These are phyloP conservation scores for Temnothorax longispinosus DNA, from an alignment of 1,140 invertebrate species.

Conservation along the genomic window DNA sequence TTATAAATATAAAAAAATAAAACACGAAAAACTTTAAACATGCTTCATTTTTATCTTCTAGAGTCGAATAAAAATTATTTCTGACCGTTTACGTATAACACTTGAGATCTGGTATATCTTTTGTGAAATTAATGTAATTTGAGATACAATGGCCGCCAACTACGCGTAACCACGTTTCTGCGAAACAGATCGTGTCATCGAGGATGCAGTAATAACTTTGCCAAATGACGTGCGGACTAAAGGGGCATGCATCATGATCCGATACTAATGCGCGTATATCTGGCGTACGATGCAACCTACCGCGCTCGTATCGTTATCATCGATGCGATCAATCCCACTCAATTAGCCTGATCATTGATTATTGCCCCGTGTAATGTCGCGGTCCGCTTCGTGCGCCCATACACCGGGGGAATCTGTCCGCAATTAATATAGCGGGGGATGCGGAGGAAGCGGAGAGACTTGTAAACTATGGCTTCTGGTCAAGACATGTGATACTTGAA, in stretches of 20 bases:
- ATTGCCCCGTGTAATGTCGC: conserved; percentile 80
- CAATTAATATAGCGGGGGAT: conserved; percentile 50
- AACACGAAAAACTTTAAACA: not conserved
- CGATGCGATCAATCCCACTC: conserved; percentile 85
- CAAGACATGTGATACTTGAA: conserved; percentile 41
- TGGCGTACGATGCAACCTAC: conserved; percentile 63
- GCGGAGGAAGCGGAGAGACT: conserved; percentile 45
- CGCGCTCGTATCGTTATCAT: conserved; percentile 82
- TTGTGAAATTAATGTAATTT: not conserved
- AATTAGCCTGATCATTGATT: conserved; percentile 86
- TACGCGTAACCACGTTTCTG: conserved; percentile 28
- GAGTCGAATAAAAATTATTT: not conserved
- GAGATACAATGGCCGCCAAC: not conserved
- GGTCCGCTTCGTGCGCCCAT: conserved; percentile 66
- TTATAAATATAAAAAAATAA: not conserved
- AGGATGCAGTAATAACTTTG: conserved; percentile 78
- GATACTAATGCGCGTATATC: conserved; percentile 77
- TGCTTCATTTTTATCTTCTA: not conserved
- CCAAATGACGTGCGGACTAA: conserved; percentile 75
- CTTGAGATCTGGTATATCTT: not conserved
- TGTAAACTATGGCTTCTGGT: conserved; percentile 50
- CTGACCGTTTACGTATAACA: not conserved
- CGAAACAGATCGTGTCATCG: conserved; percentile 69
- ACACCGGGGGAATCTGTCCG: conserved; percentile 24
- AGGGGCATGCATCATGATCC: conserved; percentile 80